Evolutionary conservation across 2,113 vertebrate species (phyloP).

Genomic region (Coptodon bakossiorum): DNA sequence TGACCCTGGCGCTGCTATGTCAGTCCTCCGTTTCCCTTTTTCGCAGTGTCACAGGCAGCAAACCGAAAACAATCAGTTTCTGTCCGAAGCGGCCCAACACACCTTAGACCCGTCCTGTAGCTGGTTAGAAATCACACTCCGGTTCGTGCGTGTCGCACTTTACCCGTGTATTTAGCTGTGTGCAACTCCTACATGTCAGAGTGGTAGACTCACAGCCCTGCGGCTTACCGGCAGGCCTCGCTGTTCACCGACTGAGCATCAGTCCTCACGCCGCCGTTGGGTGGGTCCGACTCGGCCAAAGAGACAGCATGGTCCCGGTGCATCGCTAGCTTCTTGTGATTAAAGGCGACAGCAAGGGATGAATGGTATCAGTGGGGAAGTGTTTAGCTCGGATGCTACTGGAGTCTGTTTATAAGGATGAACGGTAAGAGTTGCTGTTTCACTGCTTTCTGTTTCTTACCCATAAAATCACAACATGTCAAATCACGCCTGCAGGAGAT

Average conservation of each 20-base stretch:
- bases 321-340: neutral
- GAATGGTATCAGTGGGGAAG: neutral
- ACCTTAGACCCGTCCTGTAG: neutral
- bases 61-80: neutral
- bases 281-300: slow-evolving; percentile 21
- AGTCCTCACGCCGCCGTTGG: slow-evolving; percentile 22
- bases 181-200: neutral
- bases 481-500: neutral
- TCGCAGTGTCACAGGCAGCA: slow-evolving; percentile 10
- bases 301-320: slow-evolving; percentile 21
- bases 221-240: slow-evolving; percentile 47
- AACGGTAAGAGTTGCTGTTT: slow-evolving; percentile 73
- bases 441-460: neutral
- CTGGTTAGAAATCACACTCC: neutral
- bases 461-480: neutral
- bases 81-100: neutral
- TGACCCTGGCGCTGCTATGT: slow-evolving; percentile 32
- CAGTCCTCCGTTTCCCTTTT: slow-evolving; percentile 1
- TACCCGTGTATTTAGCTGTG: neutral
- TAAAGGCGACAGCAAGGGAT: neutral
- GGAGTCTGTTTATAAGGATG: slow-evolving; percentile 67
- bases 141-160: neutral
- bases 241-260: slow-evolving; percentile 30
- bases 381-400: neutral
- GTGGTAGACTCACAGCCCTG: neutral